These are phyloP conservation scores for Pollimyrus isidori DNA, from an alignment of 2,113 vertebrate genomes.

Conservation along the genomic window DNA sequence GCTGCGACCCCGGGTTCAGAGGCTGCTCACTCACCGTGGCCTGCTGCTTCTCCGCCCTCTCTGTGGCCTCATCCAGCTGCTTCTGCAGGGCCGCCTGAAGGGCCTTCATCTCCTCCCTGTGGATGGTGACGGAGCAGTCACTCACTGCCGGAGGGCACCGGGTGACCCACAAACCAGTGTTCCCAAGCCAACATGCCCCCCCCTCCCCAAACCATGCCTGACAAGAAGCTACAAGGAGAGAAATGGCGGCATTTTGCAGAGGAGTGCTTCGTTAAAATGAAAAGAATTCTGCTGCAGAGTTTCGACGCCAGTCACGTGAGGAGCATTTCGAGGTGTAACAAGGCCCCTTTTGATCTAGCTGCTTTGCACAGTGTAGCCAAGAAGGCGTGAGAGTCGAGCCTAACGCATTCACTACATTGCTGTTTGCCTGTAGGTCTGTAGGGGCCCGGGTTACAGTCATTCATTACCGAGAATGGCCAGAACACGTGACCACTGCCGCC, in stretches of 20 bases:
- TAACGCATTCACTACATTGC: background rate
- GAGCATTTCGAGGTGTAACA: background rate
- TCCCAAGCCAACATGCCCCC: background rate
- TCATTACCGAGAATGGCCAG: background rate
- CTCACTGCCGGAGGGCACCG: constrained; percentile 31
- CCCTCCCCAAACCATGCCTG: background rate
- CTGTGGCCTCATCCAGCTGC: constrained; percentile 87
- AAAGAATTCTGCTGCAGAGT: background rate
- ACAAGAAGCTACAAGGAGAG: background rate
- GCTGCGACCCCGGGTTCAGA: background rate
- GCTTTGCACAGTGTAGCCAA: background rate
- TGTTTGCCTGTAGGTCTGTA: background rate
- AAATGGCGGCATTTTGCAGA: background rate
- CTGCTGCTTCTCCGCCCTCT: constrained; percentile 89
- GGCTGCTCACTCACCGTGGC: constrained; percentile 75
- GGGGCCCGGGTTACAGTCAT: background rate
- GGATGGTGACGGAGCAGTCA: constrained; percentile 39
- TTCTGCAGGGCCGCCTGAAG: constrained; percentile 90
- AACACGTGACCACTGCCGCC: background rate
- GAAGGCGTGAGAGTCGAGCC: background rate
- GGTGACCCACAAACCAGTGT: background rate
- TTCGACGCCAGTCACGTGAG: background rate
- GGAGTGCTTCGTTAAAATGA: background rate
- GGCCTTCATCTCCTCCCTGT: constrained; percentile 94
- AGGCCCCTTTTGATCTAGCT: background rate